phyloP scores from a whole-genome alignment of 2,888 invertebrate genomes.

The Nephrocerus scutellatus region DNA sequence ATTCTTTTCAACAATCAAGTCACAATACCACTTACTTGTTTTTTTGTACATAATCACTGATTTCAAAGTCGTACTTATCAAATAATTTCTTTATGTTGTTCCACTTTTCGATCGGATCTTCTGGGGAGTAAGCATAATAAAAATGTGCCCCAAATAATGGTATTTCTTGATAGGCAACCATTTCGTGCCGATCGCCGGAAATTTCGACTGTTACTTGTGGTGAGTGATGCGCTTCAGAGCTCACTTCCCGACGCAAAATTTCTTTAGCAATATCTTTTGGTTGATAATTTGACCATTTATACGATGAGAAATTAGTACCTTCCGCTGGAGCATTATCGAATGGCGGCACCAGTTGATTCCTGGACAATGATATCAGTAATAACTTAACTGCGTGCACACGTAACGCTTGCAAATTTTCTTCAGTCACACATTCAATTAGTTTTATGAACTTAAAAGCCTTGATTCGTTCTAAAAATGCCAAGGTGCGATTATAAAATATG shows the following conservation, averaged over 20 bases:
- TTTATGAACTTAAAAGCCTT: slow-evolving; percentile 24
- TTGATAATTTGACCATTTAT: slow-evolving; percentile 23
- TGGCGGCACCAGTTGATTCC: slow-evolving; percentile 42
- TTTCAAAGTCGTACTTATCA: no score
- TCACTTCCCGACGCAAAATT: slow-evolving; percentile 32
- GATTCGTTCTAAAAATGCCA: slow-evolving; percentile 15
- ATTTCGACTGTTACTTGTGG: slow-evolving; percentile 40
- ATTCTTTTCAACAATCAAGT: no score
- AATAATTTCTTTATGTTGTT: no score
- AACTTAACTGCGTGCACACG: slow-evolving; percentile 44
- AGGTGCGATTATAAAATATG: no score
- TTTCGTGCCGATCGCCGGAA: slow-evolving; percentile 47
- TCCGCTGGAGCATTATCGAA: slow-evolving; percentile 43
- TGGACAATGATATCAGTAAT: slow-evolving; percentile 47
- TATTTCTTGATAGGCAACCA: slow-evolving; percentile 49
- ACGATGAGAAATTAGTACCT: slow-evolving; percentile 27
- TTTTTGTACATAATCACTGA: no score
- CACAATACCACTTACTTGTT: no score
- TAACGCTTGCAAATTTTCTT: slow-evolving; percentile 4
- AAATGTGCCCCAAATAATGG: slow-evolving; percentile 50
- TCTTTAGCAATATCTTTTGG: slow-evolving; percentile 38
- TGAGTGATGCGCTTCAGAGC: slow-evolving; percentile 24
- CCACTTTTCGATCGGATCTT: slow-evolving; percentile 47
- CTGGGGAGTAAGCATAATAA: slow-evolving; percentile 50
- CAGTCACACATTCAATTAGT: slow-evolving; percentile 14